These are phyloP conservation scores for Cranoglanis bouderius DNA, from an alignment of 2,113 vertebrate genomes.

Conservation along the genomic window DNA sequence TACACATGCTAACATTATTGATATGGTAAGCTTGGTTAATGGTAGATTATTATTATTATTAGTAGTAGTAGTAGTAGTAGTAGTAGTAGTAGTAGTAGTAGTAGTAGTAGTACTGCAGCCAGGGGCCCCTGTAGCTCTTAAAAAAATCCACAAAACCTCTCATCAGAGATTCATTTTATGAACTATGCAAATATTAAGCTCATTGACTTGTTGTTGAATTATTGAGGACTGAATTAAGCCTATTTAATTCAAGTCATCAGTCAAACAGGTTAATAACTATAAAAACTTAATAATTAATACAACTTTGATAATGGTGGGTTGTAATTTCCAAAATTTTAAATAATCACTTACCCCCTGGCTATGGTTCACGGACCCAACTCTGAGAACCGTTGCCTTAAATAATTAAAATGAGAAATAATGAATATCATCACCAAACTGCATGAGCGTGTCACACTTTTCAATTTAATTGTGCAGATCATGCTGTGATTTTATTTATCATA, in stretches of 20 bases:
- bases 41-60: background rate
- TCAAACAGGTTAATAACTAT: background rate
- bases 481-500: conserved; percentile 5
- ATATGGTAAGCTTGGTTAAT: background rate
- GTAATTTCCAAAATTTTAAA: background rate
- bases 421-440: background rate
- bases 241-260: background rate
- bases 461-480: background rate
- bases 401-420: conserved; percentile 15
- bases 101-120: background rate
- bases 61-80: too few relatives aligned
- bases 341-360: background rate
- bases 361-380: background rate
- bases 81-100: too few relatives aligned
- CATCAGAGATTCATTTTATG: background rate
- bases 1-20: background rate
- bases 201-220: too few relatives aligned
- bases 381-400: background rate
- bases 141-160: background rate
- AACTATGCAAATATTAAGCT: conserved; percentile 5
- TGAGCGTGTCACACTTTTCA: background rate
- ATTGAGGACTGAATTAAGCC: too few relatives aligned
- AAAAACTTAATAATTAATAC: background rate
- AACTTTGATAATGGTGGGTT: background rate
- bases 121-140: background rate